Base-by-base conservation (phyloP, 64 coral and sea anemone species). In the Astreopora myriophthalma region DNA sequence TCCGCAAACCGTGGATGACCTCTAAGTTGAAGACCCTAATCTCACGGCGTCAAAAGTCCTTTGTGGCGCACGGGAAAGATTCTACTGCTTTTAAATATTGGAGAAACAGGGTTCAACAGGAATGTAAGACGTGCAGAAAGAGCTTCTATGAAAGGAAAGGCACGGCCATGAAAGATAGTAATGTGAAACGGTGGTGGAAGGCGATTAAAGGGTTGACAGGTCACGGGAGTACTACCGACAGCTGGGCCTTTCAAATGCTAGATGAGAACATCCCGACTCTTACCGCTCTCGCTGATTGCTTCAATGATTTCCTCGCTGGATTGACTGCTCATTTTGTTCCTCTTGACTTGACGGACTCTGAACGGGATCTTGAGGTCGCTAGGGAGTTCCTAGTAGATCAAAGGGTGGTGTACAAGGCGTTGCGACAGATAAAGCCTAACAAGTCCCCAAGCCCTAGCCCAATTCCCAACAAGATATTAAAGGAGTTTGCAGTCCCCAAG, bases 1-100 rank as follows among this genome's bases (percentile, higher is more conserved):
- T 64, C 69, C 62, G 90, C 32, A 92, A 92, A 55, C 90, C 71
- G n/a, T 92, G 81, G 90, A 86, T 92, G 13, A 85, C 90, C 57
- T 12, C 17, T 14, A 92, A 86, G 46, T 34, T 92, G 9, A 77
- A 92, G 73, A 22, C 23, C n/a, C 71, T 92, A 62, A 49, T 86
- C 37, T 75, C 69, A 6, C 57, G 75, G 52, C 90, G 48, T 19
- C 81, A 92, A 52, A 77, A 85, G 68, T 13, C 90, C 48, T 63
- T 86, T 44, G 16, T 30, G 33, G 34, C 27, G 35, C 68, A 92
- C 38, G 69, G 80, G 55, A 92, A 92, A 92, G 80, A 66, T 14
- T 86, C 81, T 0, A 20, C 24, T 39, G 25, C 12, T 37, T 86
- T 86, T 75, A 76, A 92, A 75, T 58, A 76, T 5, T 63, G 29